Evolutionary conservation across 1,140 invertebrate species (phyloP).

Genomic region (Oppia nitens): DNA sequence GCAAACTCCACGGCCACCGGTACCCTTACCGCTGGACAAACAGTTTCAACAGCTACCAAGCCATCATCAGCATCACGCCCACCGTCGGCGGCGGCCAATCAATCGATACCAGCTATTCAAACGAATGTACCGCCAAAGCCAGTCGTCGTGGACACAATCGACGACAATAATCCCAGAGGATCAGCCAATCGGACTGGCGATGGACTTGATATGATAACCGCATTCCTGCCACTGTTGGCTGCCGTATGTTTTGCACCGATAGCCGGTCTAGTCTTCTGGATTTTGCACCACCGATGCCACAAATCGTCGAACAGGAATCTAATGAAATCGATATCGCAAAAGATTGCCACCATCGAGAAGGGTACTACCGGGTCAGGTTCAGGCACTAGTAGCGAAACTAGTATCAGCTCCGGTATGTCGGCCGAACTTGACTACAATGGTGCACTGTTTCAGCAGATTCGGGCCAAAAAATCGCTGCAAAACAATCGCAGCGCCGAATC

Average conservation of each 20-base stretch:
- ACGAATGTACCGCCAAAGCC: neutral
- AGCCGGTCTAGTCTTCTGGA: slow-evolving; percentile 20
- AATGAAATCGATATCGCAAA: slow-evolving; percentile 11
- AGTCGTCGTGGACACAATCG: neutral
- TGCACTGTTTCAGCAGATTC: slow-evolving; percentile 11
- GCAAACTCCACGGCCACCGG: neutral
- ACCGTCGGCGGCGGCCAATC: neutral
- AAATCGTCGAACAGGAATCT: slow-evolving; percentile 33
- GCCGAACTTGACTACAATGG: slow-evolving; percentile 10
- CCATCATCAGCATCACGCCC: no score
- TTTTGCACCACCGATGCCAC: slow-evolving; percentile 26
- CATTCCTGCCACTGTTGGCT: slow-evolving; percentile 23
- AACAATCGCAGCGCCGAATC: neutral
- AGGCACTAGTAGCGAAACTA: slow-evolving; percentile 21
- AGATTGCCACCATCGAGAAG: slow-evolving; percentile 18
- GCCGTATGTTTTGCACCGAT: slow-evolving; percentile 23
- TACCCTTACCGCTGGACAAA: neutral
- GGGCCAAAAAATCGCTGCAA: neutral
- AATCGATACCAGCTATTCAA: neutral
- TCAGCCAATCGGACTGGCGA: slow-evolving; percentile 2
- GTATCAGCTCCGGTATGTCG: slow-evolving; percentile 13
- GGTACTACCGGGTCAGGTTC: no score
- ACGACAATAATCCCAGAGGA: neutral
- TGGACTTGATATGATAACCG: slow-evolving; percentile 18
- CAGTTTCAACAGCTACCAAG: neutral